These are phyloP conservation scores for Tuta absoluta DNA, from an alignment of 2,888 invertebrate species.

Conservation along the genomic window DNA sequence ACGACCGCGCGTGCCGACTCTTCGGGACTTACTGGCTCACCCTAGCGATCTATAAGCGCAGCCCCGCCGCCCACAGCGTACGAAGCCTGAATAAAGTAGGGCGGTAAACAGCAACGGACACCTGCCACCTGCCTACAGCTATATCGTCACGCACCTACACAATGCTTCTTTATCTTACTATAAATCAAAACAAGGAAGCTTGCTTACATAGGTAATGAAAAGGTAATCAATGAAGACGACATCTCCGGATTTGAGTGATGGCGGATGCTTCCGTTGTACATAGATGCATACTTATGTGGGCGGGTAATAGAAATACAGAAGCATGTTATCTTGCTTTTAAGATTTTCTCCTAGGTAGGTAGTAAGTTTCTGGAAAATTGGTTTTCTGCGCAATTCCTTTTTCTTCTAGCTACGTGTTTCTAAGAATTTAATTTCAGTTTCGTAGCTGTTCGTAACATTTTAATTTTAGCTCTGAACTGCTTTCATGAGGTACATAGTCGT, in stretches of 20 bases:
- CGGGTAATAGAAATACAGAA: too few species aligned
- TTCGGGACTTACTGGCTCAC: slow-evolving; percentile 68
- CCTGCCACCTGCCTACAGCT: slow-evolving; percentile 49
- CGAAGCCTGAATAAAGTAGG: slow-evolving; percentile 65
- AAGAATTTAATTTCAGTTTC: neutral
- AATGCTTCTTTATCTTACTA: slow-evolving; percentile 37
- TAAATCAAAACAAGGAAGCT: slow-evolving; percentile 35
- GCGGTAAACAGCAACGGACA: slow-evolving; percentile 74
- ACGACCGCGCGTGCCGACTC: slow-evolving; percentile 64
- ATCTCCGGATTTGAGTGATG: too few species aligned
- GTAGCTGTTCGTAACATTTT: neutral
- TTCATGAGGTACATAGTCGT: neutral
- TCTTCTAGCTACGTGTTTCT: too few species aligned
- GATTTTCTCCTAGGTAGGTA: too few species aligned
- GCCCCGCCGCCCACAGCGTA: slow-evolving; percentile 55
- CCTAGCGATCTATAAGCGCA: slow-evolving; percentile 70
- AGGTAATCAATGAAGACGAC: too few species aligned
- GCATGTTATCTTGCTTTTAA: too few species aligned
- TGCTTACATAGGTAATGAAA: neutral
- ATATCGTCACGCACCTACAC: slow-evolving; percentile 24
- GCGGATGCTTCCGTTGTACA: too few species aligned
- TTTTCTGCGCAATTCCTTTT: too few species aligned
- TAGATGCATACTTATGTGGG: too few species aligned
- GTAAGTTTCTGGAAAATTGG: too few species aligned
- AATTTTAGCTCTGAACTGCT: neutral